Conservation (phyloP, 1,140 invertebrate species). For the Aphaenogaster ashmeadi region DNA sequence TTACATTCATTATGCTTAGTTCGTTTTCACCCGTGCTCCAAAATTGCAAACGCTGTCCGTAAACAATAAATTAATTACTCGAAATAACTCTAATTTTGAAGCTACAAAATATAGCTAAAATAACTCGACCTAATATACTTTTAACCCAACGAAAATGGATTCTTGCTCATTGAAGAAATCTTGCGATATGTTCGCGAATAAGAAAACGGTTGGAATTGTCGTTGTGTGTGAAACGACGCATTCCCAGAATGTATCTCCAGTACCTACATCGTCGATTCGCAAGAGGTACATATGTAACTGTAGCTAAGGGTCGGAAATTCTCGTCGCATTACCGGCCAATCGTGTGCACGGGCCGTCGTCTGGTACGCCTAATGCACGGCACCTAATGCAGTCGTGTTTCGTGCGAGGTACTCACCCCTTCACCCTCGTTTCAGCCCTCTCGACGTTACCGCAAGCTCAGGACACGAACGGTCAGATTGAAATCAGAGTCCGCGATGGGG, state of each 20-base stretch:
- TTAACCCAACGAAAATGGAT: constrained; percentile 4
- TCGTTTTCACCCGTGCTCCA: neutral
- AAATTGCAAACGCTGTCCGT: neutral
- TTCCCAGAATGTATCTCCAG: constrained; percentile 61
- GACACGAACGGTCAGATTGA: constrained; percentile 80
- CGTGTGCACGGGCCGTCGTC: constrained; percentile 71
- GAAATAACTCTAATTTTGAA: neutral
- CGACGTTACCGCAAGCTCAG: constrained; percentile 75
- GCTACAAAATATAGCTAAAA: neutral
- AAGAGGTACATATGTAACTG: constrained; percentile 72
- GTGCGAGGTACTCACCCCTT: constrained; percentile 64
- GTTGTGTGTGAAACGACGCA: constrained; percentile 34
- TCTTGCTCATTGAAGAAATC: constrained; percentile 12
- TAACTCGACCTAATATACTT: neutral
- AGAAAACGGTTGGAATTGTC: constrained; percentile 65
- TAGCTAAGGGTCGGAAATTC: constrained; percentile 75
- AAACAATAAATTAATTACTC: neutral
- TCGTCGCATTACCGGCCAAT: constrained; percentile 75
- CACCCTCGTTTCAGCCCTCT: constrained; percentile 34
- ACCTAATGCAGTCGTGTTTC: constrained; percentile 76
- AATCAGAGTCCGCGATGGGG: constrained; percentile 65
- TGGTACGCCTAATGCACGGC: constrained; percentile 72
- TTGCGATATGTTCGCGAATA: constrained; percentile 38
- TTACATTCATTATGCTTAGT: neutral
- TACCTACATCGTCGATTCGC: constrained; percentile 51